These are phyloP conservation scores for Phrynosoma blainvillii DNA, from an alignment of 2,113 vertebrate genomes.

Conservation along the genomic window DNA sequence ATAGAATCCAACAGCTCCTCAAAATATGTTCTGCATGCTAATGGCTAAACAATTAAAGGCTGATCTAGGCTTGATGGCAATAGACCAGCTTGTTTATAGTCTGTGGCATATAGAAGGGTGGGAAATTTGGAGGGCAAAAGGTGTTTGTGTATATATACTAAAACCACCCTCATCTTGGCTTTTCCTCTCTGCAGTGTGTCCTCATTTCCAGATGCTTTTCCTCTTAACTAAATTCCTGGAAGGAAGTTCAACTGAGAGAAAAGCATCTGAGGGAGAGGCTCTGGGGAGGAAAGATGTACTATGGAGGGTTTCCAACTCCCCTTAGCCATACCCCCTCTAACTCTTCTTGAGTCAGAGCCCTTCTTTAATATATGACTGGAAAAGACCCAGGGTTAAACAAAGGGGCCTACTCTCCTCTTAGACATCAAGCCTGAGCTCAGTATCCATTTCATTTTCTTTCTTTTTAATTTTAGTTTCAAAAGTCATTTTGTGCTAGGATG, in stretches of 20 bases:
- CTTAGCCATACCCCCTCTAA: not conserved
- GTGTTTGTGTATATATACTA: not conserved
- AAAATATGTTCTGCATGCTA: slow-evolving; percentile 7
- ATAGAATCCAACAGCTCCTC: slow-evolving; percentile 59
- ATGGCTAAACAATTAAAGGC: slow-evolving; percentile 55
- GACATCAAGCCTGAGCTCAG: not conserved
- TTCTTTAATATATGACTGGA: not conserved
- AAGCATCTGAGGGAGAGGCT: not conserved
- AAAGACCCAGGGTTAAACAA: not conserved
- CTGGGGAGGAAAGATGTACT: not conserved
- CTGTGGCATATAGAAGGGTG: not conserved
- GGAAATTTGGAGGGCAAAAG: not conserved
- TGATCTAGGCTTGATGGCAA: not conserved
- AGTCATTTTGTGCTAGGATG: not conserved
- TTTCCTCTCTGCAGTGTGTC: not conserved
- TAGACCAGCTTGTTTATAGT: not conserved
- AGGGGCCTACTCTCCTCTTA: not conserved
- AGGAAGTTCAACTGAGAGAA: not conserved
- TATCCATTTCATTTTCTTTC: not conserved
- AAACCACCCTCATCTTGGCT: not conserved
- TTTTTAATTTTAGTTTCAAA: not conserved
- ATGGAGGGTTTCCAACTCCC: not conserved
- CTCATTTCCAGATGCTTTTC: not conserved
- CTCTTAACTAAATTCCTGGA: not conserved
- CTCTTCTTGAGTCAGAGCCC: not conserved